Evolutionary conservation across 92 coral and sea anemone species (phyloP), one percentile per base, ranked within the genome.

Genomic region (Heteractis magnifica): DNA sequence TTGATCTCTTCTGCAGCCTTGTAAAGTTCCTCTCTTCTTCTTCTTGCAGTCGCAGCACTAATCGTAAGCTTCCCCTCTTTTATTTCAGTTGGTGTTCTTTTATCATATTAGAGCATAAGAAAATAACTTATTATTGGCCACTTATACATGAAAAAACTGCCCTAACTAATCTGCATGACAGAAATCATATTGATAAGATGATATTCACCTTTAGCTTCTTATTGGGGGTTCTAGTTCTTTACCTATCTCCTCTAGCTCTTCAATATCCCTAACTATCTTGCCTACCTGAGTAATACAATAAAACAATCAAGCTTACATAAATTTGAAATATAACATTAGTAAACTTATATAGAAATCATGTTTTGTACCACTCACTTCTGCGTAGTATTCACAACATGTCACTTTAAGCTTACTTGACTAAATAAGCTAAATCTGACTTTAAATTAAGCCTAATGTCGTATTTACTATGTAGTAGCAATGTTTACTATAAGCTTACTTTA

Each of bases 121-220:
- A 62, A 62, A 62, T 19, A 6, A 6, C 3, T 6, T 9, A 56
- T 3, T 56, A 14, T 62, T 62, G 4, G 21, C 0, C 26, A 62
- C 21, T 14, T n/a, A 14, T n/a, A n/a, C n/a, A n/a, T n/a, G n/a
- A n/a, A n/a, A n/a, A n/a, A n/a, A n/a, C n/a, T n/a, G n/a, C n/a
- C n/a, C n/a, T n/a, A n/a, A n/a, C n/a, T n/a, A n/a, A n/a, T n/a
- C n/a, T n/a, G n/a, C n/a, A n/a, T n/a, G n/a, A n/a, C n/a, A n/a
- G n/a, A n/a, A n/a, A n/a, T n/a, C n/a, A n/a, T n/a, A n/a, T n/a
- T 15, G 8, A 62, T 62, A 21, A n/a, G 4, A 62, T 16, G 18
- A 53, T 52, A 77, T 52, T n/a, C n/a, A 77, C 80, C 80, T 77
- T 77, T 52, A 51, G 65, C 49, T 77, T 77, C 65, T 77, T 77